Base-by-base conservation (phyloP, 2,888 invertebrate genomes). In the Drosophila austrosaltans region DNA sequence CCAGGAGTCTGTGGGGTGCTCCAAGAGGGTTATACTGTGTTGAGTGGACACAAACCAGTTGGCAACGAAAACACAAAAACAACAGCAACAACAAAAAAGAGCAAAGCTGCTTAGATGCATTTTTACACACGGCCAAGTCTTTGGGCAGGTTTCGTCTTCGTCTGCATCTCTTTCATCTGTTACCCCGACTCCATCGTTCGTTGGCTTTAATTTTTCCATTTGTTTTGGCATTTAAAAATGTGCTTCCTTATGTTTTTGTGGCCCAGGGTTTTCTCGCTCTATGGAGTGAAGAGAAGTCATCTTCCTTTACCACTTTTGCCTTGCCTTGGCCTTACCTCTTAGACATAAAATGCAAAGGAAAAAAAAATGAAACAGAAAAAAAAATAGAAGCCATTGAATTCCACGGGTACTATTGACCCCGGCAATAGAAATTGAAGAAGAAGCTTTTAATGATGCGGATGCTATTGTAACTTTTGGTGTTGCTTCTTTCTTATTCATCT, bases 201-300 rank as follows among this genome's bases (percentile, higher is more conserved):
- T 85, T 84, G 86, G 85, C 89, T 85, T 85, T 89, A 85, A 89
- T 89, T 85, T 85, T 85, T 85, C 89, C 85, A 85, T 85, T 85
- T 85, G 85, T 85, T 85, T 85, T 85, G 89, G 85, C 85, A 85
- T 85, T 85, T 85, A 85, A 85, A 85, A 85, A 85, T 87, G 85
- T 88, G 86, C 85, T 85, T 85, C 85, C 89, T 85, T 89, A 88
- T 84, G 81, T 66, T 73, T 63, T 59, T 66, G 66, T 36, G 61
- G 53, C 53, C 28, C 12, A 42, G 53, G 61, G 32, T 48, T 48
- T 48, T 48, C 48, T 25, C 48, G 22, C 48, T 48, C 10, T 25
- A 22, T 25, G 2, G 56, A 44, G 30, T 10, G 53, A 25, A 63
- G 57, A 59, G 67, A 54, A 58, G 71, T 61, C 76, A 71, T 63